These are phyloP conservation scores for Ephialtes manifestator DNA, from an alignment of 2,888 invertebrate genomes.

Conservation along the genomic window DNA sequence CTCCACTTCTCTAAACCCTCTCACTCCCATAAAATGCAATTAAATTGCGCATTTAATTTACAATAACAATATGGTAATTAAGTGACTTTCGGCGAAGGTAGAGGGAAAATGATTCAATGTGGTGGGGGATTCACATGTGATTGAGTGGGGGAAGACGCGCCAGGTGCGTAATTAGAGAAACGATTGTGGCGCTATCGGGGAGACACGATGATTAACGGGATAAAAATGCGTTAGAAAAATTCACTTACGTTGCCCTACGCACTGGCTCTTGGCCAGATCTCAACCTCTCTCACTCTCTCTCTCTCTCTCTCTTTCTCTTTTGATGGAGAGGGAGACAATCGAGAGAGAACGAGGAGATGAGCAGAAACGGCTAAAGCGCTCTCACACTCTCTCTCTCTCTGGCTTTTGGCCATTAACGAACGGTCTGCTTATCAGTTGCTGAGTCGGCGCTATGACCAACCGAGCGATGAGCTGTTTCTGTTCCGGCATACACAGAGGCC, in stretches of 20 bases:
- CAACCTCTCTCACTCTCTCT: background rate
- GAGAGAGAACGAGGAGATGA: background rate
- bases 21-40: constrained; percentile 11
- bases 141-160: constrained; percentile 21
- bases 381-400: constrained; percentile 11
- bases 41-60: constrained; percentile 36
- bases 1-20: background rate
- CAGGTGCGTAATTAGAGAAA: constrained; percentile 55
- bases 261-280: constrained; percentile 79
- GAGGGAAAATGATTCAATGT: background rate
- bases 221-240: constrained; percentile 63
- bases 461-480: constrained; percentile 77
- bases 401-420: constrained; percentile 79
- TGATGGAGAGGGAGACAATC: constrained; percentile 21
- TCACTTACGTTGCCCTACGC: constrained; percentile 67
- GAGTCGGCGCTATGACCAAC: constrained; percentile 82
- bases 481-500: constrained; percentile 75
- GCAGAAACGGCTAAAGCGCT: constrained; percentile 1
- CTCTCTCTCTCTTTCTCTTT: background rate
- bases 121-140: constrained; percentile 6
- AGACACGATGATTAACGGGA: constrained; percentile 39
- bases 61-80: constrained; percentile 43
- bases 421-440: constrained; percentile 82
- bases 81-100: constrained; percentile 30
- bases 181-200: background rate